Evolutionary conservation across 2,888 invertebrate genomes (phyloP).

Genomic region (Tipula helvola): DNA sequence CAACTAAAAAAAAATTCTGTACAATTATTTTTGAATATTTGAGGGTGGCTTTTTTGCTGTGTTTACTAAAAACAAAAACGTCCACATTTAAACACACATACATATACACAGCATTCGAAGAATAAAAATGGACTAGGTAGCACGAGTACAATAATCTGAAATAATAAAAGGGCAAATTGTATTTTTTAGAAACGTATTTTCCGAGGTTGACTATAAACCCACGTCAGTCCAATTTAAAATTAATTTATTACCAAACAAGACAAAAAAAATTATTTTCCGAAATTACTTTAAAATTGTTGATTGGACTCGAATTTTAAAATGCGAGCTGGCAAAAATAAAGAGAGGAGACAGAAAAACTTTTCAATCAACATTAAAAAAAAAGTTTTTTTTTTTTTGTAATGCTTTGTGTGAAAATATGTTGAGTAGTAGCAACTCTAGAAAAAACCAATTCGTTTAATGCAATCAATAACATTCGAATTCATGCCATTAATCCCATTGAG

Average conservation of each 20-base stretch:
- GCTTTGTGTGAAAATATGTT: not conserved
- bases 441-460: not conserved
- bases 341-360: not conserved
- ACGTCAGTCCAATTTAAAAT: not conserved
- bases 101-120: no score
- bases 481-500: not conserved
- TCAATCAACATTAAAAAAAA: not conserved
- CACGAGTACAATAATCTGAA: no score
- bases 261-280: not conserved
- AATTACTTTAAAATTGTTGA: not conserved
- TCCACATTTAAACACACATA: no score
- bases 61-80: no score
- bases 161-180: not conserved
- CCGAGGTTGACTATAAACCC: not conserved
- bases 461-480: not conserved
- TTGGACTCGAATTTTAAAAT: not conserved
- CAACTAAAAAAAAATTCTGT: not conserved
- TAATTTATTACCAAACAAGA: not conserved
- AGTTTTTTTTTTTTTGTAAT: not conserved
- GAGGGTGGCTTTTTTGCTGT: no score
- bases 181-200: not conserved
- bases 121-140: no score
- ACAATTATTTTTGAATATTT: not conserved
- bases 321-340: not conserved
- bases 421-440: not conserved